Conservation (phyloP, 2,113 vertebrate genomes). For the Pleuronectes platessa region DNA sequence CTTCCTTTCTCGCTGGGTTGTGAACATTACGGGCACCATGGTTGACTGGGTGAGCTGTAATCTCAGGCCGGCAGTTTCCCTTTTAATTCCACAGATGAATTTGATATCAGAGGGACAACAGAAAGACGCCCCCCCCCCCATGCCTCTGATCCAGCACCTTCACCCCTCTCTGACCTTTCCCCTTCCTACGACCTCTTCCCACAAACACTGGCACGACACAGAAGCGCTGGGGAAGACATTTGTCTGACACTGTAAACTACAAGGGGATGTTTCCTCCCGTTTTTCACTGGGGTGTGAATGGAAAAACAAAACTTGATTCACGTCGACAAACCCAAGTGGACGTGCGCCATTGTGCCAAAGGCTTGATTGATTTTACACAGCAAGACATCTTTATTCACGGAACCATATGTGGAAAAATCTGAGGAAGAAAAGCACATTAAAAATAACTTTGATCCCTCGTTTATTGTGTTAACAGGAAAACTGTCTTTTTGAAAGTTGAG, state of each 20-base stretch:
- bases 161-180: constrained; percentile 54
- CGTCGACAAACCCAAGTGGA: constrained; percentile 15
- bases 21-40: constrained; percentile 6
- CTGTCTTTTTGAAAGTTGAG: not conserved
- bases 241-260: constrained; percentile 42
- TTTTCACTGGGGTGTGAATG: constrained; percentile 43
- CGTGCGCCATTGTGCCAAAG: constrained; percentile 12
- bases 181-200: constrained; percentile 52
- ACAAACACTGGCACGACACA: constrained; percentile 11
- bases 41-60: constrained; percentile 32
- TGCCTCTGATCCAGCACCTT: constrained; percentile 41
- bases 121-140: not conserved
- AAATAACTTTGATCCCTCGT: constrained; percentile 8
- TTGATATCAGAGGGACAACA: constrained; percentile 33
- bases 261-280: constrained; percentile 42
- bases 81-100: not conserved
- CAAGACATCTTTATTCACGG: constrained; percentile 1
- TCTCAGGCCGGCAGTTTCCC: constrained; percentile 46
- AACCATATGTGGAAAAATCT: not conserved
- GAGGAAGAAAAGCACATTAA: not conserved
- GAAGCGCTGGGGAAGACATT: constrained; percentile 34
- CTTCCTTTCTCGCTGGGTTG: constrained; percentile 50
- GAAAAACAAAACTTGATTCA: constrained; percentile 44
- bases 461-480: not conserved
- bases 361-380: constrained; percentile 26